These are phyloP conservation scores for Chrysochloris asiatica DNA, from an alignment of 2,113 vertebrate genomes.

Conservation along the genomic window DNA sequence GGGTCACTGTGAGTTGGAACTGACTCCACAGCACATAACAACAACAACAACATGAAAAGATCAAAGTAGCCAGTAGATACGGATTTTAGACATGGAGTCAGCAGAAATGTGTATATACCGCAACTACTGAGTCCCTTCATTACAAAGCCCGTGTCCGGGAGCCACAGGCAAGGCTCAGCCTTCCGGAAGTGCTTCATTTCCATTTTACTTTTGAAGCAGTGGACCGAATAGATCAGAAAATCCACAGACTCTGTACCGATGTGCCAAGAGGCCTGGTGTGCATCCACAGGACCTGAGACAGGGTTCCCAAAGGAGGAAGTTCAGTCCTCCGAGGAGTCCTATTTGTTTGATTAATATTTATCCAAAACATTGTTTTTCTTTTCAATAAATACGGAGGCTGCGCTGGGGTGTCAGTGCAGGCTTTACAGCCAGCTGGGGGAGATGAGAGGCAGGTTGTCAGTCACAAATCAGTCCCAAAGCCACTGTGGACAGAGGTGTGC, in stretches of 20 bases:
- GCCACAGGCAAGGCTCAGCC: background rate
- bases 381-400: background rate
- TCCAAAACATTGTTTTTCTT: background rate
- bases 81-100: background rate
- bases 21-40: too few relatives aligned
- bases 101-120: background rate
- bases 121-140: background rate
- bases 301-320: background rate
- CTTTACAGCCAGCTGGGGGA: background rate
- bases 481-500: background rate
- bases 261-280: background rate
- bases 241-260: background rate
- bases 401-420: background rate
- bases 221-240: background rate
- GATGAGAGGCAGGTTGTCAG: background rate
- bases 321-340: background rate
- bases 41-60: background rate
- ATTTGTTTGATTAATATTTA: background rate
- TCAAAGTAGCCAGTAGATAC: background rate
- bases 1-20: too few relatives aligned
- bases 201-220: background rate
- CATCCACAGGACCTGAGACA: background rate
- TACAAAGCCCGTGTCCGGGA: background rate
- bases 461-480: background rate
- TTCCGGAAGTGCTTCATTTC: too few relatives aligned